A percentile compares a stretch with the other conserved stretches of the same genome.
phyloP scores from a whole-genome alignment of 2,888 invertebrate species.

The Psylliodes chrysocephalus region DNA sequence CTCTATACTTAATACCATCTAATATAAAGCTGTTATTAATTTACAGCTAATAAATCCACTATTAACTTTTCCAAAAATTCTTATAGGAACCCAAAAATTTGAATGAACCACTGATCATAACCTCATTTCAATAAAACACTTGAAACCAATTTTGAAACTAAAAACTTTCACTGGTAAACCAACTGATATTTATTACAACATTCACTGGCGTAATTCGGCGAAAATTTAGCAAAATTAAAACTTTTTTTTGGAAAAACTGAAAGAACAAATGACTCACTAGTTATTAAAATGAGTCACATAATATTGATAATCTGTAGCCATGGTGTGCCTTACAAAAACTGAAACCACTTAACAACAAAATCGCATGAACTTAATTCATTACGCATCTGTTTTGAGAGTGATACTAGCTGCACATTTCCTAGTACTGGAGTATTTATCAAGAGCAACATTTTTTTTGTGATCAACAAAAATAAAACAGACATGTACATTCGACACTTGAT shows the following conservation, averaged over 20 bases:
- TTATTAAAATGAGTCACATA: constrained; percentile 60
- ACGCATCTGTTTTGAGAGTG: constrained; percentile 38
- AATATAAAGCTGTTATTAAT: no score
- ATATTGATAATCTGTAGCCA: constrained; percentile 60
- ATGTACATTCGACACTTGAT: constrained; percentile 48
- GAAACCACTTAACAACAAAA: constrained; percentile 21
- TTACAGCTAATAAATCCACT: no score
- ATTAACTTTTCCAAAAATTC: no score
- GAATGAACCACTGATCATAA: no score
- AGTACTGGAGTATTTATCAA: constrained; percentile 51
- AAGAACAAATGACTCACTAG: constrained; percentile 59
- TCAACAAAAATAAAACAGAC: constrained; percentile 56
- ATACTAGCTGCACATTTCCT: constrained; percentile 50
- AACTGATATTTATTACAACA: no score
- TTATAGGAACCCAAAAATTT: no score
- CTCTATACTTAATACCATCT: no score
- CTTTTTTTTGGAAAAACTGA: constrained; percentile 17
- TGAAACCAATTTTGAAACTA: no score
- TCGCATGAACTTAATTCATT: constrained; percentile 35
- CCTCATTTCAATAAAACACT: no score
- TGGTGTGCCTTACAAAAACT: constrained; percentile 38
- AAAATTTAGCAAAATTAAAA: constrained; percentile 2
- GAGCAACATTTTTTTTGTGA: constrained; percentile 52
- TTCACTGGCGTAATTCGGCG: no score
- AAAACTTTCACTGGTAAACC: no score